A percentile compares a stretch with the other conserved stretches of the same genome.
Evolutionary conservation across 1,140 invertebrate genomes (phyloP).

Genomic region (Papilio dardanus): DNA sequence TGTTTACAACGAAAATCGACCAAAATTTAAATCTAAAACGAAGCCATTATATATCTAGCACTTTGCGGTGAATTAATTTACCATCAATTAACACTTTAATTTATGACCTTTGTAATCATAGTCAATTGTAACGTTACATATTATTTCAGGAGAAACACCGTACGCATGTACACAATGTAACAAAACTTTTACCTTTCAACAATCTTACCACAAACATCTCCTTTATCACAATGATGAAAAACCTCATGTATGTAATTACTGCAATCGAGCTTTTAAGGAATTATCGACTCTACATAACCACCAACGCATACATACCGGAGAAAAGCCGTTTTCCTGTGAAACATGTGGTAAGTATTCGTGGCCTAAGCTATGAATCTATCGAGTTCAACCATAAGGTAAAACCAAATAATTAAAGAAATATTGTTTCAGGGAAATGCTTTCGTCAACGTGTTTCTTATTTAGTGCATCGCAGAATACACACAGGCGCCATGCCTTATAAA

Average conservation of each 20-base stretch:
- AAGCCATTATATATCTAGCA: background rate
- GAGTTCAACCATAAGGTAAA: conserved; percentile 26
- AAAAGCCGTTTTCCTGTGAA: conserved; percentile 95
- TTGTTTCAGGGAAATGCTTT: conserved; percentile 90
- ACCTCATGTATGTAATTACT: conserved; percentile 90
- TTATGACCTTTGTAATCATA: too few species aligned
- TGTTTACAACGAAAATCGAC: background rate
- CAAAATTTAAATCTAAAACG: background rate
- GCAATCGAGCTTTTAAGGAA: conserved; percentile 93
- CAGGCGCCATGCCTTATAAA: conserved; percentile 91
- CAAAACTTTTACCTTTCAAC: conserved; percentile 95
- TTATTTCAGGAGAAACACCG: conserved; percentile 90
- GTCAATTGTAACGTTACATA: background rate
- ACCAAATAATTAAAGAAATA: conserved; percentile 42
- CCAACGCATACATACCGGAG: conserved; percentile 93
- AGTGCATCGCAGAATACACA: conserved; percentile 92
- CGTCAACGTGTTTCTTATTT: conserved; percentile 93
- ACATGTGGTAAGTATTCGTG: conserved; percentile 88
- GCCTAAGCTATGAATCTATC: background rate
- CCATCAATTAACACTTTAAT: background rate
- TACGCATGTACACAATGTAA: conserved; percentile 92
- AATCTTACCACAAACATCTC: conserved; percentile 95
- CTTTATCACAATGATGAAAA: conserved; percentile 93
- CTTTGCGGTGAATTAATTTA: background rate
- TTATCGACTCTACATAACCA: conserved; percentile 95